phyloP scores from a whole-genome alignment of 2,888 invertebrate genomes.

The Megastigmus dorsalis region DNA sequence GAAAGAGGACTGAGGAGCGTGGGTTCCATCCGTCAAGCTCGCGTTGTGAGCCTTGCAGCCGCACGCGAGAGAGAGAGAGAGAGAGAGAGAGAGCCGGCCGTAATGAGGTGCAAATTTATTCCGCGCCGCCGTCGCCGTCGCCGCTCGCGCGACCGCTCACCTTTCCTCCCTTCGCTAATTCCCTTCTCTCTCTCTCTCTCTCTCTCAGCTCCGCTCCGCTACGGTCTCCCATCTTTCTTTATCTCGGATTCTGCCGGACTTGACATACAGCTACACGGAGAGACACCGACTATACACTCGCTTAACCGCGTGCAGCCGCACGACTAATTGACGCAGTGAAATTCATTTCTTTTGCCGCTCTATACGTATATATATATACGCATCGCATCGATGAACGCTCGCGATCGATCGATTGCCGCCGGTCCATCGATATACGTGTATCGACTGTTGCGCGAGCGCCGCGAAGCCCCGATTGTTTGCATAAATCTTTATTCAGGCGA shows the following conservation, averaged over 20 bases:
- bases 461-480: no score
- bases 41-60: no score
- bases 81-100: background rate
- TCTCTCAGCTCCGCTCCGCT: no score
- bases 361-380: background rate
- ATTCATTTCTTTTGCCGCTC: no score
- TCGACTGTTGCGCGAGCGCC: no score
- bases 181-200: background rate
- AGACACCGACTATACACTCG: no score
- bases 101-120: constrained; percentile 66
- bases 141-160: no score
- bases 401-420: background rate
- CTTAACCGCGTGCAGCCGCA: no score
- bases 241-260: background rate
- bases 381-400: background rate
- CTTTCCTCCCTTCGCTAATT: background rate
- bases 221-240: background rate
- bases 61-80: constrained; percentile 9
- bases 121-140: constrained; percentile 31
- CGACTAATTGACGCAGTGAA: no score
- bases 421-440: no score
- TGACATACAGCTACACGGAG: background rate
- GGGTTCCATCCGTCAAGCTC: constrained; percentile 33
- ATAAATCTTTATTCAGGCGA: no score
- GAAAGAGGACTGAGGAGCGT: background rate